Percentiles rank a stretch among this genome's conserved stretches.
These are phyloP conservation scores for Drosophila lutescens DNA, from an alignment of 2,888 invertebrate genomes.

Conservation along the genomic window DNA sequence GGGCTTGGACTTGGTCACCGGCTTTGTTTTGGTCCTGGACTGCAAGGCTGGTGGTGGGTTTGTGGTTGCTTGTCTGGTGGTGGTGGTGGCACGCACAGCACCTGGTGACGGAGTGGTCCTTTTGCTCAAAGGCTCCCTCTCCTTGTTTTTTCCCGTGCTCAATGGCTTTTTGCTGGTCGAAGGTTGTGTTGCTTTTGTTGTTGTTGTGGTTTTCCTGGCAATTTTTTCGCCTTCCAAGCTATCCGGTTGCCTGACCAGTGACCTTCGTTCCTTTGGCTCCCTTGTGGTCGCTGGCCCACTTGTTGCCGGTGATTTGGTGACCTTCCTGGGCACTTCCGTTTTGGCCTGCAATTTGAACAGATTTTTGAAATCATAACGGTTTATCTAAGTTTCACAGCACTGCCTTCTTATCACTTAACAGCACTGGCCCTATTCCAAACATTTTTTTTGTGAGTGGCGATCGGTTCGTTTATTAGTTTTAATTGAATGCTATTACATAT, in stretches of 20 bases:
- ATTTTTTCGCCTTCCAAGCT: conserved; percentile 55
- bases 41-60: conserved; percentile 13
- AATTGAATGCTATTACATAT: conserved; percentile 36
- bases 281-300: conserved; percentile 32
- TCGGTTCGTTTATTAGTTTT: conserved; percentile 38
- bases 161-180: conserved; percentile 43
- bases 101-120: conserved; percentile 61
- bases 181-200: conserved; percentile 8
- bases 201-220: conserved; percentile 40
- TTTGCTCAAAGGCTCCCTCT: conserved; percentile 36
- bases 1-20: conserved; percentile 61
- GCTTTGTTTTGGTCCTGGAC: conserved; percentile 7
- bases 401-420: background rate
- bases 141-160: conserved; percentile 44
- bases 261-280: conserved; percentile 25
- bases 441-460: conserved; percentile 14
- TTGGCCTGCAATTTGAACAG: conserved; percentile 41
- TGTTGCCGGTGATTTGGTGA: conserved; percentile 54
- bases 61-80: conserved; percentile 22
- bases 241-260: conserved; percentile 50
- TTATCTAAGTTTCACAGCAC: conserved; percentile 34
- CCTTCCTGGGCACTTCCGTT: conserved; percentile 53
- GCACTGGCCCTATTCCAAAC: conserved; percentile 18
- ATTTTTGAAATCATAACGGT: conserved; percentile 12
- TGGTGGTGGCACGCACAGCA: conserved; percentile 46